Evolutionary conservation across 2,797 vertebrate species (phyloP).

Genomic region (Neosilurus hyrtlii): DNA sequence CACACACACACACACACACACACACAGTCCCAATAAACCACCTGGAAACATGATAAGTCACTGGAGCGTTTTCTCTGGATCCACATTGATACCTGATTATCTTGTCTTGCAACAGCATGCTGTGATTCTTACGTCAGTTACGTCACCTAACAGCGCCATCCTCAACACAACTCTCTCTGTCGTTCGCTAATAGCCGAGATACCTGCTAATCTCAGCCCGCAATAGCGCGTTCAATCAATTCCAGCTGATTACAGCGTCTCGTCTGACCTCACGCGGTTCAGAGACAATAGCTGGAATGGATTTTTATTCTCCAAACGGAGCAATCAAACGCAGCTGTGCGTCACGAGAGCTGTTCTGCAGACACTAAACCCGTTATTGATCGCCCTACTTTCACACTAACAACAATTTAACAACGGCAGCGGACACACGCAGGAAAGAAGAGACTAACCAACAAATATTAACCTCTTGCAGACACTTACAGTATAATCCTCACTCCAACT

Average conservation of each 20-base stretch:
- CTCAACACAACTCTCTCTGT: background rate
- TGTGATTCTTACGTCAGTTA: background rate
- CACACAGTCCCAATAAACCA: background rate
- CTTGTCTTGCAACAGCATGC: background rate
- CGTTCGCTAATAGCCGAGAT: background rate
- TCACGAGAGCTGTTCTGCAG: background rate
- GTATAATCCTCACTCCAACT: background rate
- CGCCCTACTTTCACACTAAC: background rate
- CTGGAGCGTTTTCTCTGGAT: background rate
- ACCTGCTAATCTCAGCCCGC: conserved; percentile 9
- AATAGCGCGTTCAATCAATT: conserved; percentile 23
- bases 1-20: too few species aligned
- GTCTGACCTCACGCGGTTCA: background rate
- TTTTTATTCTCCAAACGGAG: background rate
- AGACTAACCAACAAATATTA: background rate
- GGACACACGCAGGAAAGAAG: background rate
- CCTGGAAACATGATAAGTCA: background rate
- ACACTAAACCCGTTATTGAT: background rate
- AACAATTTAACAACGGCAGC: background rate
- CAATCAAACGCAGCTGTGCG: background rate
- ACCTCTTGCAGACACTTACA: background rate
- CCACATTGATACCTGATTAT: too few species aligned
- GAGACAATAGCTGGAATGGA: background rate
- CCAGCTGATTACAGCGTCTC: background rate
- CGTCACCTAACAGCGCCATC: background rate